Evolutionary conservation across 2,113 vertebrate species (phyloP).

Genomic region (Etia nguti): DNA sequence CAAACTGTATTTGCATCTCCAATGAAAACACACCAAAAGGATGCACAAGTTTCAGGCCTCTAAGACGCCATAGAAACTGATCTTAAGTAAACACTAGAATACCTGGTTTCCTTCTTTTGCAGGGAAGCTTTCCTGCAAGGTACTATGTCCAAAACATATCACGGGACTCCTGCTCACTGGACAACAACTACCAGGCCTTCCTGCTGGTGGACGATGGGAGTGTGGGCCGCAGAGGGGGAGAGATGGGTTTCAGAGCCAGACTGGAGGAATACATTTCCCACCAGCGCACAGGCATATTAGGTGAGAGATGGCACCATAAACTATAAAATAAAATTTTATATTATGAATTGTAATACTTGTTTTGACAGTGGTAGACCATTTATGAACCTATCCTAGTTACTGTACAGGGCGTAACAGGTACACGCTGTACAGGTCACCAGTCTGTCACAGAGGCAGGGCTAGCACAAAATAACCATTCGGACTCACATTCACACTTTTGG

Average conservation of each 20-base stretch:
- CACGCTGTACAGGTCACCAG: background rate
- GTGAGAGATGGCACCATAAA: slow-evolving; percentile 59
- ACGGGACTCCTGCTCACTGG: slow-evolving; percentile 70
- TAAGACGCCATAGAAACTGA: background rate
- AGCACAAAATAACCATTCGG: background rate
- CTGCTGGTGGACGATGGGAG: slow-evolving; percentile 88
- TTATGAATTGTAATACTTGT: no score
- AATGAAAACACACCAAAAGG: background rate
- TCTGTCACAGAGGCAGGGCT: background rate
- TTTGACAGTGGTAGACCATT: background rate
- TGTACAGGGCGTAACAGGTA: background rate
- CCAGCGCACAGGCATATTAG: background rate
- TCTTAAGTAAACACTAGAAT: background rate
- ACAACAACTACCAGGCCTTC: slow-evolving; percentile 87
- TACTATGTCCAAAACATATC: slow-evolving; percentile 60
- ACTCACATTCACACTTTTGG: background rate
- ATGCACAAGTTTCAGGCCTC: background rate
- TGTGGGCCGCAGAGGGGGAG: slow-evolving; percentile 71
- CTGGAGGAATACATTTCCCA: slow-evolving; percentile 80
- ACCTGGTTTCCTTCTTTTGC: background rate
- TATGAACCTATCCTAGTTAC: background rate
- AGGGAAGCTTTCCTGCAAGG: background rate
- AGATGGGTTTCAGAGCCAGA: slow-evolving; percentile 74
- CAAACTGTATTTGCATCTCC: background rate
- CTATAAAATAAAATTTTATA: no score